Percentiles rank a stretch among this genome's conserved stretches.
Conservation (phyloP, 2,113 vertebrate species). For the Epinephelus lanceolatus region DNA sequence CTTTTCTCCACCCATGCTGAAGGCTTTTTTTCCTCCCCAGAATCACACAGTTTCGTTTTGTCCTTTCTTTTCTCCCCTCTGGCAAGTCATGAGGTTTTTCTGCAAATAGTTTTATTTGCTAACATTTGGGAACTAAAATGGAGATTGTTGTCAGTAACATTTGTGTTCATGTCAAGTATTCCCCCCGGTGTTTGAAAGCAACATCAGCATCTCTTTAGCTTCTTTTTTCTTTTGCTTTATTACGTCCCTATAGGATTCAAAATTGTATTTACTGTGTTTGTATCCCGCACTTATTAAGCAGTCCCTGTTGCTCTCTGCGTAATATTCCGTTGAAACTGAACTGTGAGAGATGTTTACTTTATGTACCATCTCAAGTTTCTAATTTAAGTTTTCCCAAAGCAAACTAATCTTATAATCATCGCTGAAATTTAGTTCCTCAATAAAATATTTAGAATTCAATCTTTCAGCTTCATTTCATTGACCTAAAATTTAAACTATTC, state of each 20-base stretch:
- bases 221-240: conserved; percentile 6
- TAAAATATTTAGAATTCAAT: conserved; percentile 1
- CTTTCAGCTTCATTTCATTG: neutral
- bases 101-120: conserved; percentile 19
- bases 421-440: neutral
- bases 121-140: neutral
- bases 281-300: neutral
- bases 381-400: neutral
- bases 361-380: neutral
- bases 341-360: neutral
- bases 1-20: neutral
- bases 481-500: conserved; percentile 4
- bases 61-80: neutral
- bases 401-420: neutral
- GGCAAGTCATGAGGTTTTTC: conserved; percentile 24
- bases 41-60: conserved; percentile 28
- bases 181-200: neutral
- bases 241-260: neutral
- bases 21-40: neutral
- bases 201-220: neutral
- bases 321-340: neutral
- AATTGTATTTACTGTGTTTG: neutral
- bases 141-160: neutral
- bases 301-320: neutral
- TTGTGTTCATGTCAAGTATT: conserved; percentile 1